Base-by-base conservation (phyloP, 2,113 vertebrate species). In the Crotalus tigris region DNA sequence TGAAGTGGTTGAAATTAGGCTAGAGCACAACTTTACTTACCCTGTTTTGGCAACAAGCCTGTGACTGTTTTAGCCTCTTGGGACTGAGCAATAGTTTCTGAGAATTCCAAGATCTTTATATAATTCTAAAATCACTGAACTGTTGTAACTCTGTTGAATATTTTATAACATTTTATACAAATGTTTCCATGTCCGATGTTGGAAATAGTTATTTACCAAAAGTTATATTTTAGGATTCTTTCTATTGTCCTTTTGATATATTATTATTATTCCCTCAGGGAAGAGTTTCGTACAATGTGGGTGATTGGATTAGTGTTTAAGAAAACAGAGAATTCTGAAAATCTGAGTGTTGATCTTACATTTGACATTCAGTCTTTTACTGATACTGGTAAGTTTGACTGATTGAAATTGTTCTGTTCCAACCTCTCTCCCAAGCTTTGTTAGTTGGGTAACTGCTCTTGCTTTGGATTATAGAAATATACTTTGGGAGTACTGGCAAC, bases 301-400 rank as follows among this genome's bases (percentile, higher is more conserved):
- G 98, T 99, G 93, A 99, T 99, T 95, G 99, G 98, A 75, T 97
- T 99, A 93, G 98, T 98, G 93, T 98, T 99, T 88, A 98, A 99
- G 96, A 98, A 98, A 97, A 98, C 98, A 0, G 98, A 99, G 96
- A 99, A 98, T 91, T 98, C 98, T 53, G 98, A 98, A 96, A 98
- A 98, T 93, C 98, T 99, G 93, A 99, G 98, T 95, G 98, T 99
- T 86, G 98, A 98, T 95, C 97, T 99, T 92, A 99, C 98, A 49
- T 98, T 97, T 3, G 98, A 98, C 94, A 98, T 99, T 96, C 98
- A 98, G 95, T 98, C 98, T 93, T 99, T 99, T 97, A 99, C 98
- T 92, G 98, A 99, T 94, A 99, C 98, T 55, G 98, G 98, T 99
- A 97, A 96, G 97, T 93, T 81, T 59, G 88, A 17, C n/a, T 91